Evolutionary conservation across 2,888 invertebrate genomes (phyloP), one percentile per base, ranked within the genome.

Genomic region (Trichopoda pennipes): DNA sequence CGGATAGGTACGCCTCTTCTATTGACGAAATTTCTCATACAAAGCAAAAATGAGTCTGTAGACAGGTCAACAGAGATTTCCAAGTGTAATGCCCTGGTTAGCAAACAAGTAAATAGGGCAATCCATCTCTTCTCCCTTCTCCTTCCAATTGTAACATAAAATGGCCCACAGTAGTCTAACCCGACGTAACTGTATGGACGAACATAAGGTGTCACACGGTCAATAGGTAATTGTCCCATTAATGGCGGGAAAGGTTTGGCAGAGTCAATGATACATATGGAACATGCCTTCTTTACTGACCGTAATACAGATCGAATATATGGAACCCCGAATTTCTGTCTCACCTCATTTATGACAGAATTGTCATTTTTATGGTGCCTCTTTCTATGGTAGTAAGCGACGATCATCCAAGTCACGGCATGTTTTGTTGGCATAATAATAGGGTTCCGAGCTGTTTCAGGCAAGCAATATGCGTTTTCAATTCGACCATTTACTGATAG

Each of bases 211-310:
- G 76, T 80, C 9, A 84, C 17, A 8, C 84, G 75, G 32, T 84
- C 85, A 8, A 60, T 7, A 1, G 84, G 83, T 9, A 85, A 35
- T 42, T 84, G 84, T 16, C 84, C 86, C 85, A 87, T 86, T 14
- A 80, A 38, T 1, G 86, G 86, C 3, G 56, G 44, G 6, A 28
- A n/a, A 16, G 85, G 85, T 12, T 84, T 81, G 17, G 72, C 70
- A 10, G n/a, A 12, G 8, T 60, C 47, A 1, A 12, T 32, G 9
- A 70, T 51, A 49, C 81, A 84, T 7, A 32, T 35, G 1, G 51
- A 1, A 23, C 55, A 76, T n/a, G n/a, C 10, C 17, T 51, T 68
- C 19, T 83, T 80, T 8, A 80, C 69, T 10, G 58, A 32, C 28
- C 56, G 70, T 17, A 84, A 21, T n/a, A 83, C 28, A 1, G 78